phyloP scores from a whole-genome alignment of 2,797 vertebrate genomes.

The Synaphobranchus kaupii region DNA sequence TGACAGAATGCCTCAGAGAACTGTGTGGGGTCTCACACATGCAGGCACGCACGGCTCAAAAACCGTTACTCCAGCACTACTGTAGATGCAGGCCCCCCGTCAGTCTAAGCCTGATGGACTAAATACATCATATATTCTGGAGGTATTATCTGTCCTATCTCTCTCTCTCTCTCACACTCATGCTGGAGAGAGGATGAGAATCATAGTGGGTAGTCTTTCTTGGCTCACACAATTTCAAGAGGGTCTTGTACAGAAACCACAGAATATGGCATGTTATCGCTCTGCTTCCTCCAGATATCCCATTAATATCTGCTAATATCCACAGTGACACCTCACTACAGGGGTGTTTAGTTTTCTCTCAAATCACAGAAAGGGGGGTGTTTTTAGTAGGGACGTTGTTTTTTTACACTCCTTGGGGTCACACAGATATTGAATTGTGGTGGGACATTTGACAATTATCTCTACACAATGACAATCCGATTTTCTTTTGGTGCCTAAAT shows the following conservation, averaged over 20 bases:
- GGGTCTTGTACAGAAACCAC: background rate
- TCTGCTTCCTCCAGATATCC: background rate
- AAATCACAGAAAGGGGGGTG: background rate
- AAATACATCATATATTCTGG: conserved; percentile 86
- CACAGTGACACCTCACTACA: background rate
- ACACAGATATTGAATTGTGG: background rate
- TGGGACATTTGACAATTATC: background rate
- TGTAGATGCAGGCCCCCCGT: conserved; percentile 49
- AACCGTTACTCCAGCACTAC: conserved; percentile 23
- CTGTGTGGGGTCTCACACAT: conserved; percentile 40
- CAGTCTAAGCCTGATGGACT: conserved; percentile 76
- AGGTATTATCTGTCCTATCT: conserved; percentile 65
- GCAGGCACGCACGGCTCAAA: conserved; percentile 28
- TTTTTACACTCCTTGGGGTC: too few relatives aligned
- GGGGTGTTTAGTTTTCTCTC: background rate
- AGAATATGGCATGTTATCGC: background rate
- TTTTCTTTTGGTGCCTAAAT: background rate
- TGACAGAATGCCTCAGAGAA: conserved; percentile 70
- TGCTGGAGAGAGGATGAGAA: conserved; percentile 28
- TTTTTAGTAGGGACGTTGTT: background rate
- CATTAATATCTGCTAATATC: background rate
- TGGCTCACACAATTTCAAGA: background rate
- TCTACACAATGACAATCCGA: background rate
- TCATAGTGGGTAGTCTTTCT: background rate
- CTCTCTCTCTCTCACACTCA: conserved; percentile 30